Conservation (phyloP, 2,113 vertebrate species). For the Pionites leucogaster region DNA sequence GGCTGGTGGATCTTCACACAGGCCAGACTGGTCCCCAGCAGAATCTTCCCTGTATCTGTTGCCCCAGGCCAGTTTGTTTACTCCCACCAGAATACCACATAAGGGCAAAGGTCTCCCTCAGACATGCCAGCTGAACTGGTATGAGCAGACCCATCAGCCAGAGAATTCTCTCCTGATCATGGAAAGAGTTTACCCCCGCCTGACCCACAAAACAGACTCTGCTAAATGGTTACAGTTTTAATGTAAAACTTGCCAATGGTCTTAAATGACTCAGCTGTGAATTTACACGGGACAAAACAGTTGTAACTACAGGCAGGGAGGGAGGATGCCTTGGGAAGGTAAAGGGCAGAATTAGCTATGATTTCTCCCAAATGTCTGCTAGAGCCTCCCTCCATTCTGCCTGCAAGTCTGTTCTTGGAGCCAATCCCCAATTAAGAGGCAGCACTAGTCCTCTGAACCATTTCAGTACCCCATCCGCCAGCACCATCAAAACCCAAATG, state of each 20-base stretch:
- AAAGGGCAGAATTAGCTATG: neutral
- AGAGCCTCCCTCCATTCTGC: neutral
- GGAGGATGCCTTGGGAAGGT: neutral
- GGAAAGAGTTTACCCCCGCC: neutral
- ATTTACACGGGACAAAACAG: neutral
- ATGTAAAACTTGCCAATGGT: neutral
- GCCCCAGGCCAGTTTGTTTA: too few species aligned
- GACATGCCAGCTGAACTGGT: neutral
- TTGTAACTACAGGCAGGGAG: neutral
- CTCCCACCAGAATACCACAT: accelerated
- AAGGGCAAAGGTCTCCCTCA: neutral
- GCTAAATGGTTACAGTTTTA: neutral
- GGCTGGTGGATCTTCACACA: neutral
- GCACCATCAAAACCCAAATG: neutral
- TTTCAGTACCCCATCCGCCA: neutral
- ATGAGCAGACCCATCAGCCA: neutral
- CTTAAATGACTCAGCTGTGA: neutral
- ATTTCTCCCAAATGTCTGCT: neutral
- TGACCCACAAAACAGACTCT: neutral
- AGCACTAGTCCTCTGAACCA: neutral
- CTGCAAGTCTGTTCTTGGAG: neutral
- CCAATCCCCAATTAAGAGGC: neutral
- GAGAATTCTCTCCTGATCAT: neutral
- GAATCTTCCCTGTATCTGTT: neutral
- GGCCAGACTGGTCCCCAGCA: neutral